Evolutionary conservation across 2,797 vertebrate genomes (phyloP), one percentile per base, ranked within the genome.

Genomic region (Limnodromus scolopaceus): DNA sequence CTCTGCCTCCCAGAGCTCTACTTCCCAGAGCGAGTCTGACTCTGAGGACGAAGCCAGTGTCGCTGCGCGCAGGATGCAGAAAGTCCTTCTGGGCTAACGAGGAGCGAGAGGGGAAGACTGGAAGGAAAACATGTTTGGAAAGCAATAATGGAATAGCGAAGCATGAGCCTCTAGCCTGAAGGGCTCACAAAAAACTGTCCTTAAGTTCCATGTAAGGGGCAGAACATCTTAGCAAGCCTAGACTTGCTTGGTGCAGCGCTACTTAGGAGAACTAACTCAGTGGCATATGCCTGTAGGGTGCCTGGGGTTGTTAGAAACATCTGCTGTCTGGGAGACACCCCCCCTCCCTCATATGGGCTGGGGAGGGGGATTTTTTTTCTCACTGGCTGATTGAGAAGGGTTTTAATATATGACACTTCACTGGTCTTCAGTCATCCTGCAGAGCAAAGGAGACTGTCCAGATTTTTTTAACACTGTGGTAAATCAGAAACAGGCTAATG

Each of bases 21-120:
- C 99, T 86, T 99, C 99, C 23, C 99, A 99, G 98, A 99, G 99
- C 2, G 99, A 99, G 41, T 99, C 99, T 0, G 99, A 99, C 96
- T 99, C 99, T 0, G 99, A 99, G 95, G 99, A 99, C 0, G 99
- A 99, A 97, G 99, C 98, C 96, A 99, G 98, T 25, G 98, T 99
- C 3, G 99, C 99, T 0, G 99, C 98, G 0, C 98, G 99, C 97
- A 98, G 99, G 90, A 99, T 99, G 98, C 99, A 99, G 98, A 99
- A 99, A 95, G 99, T 99, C 70, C 99, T 99, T n/a, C 98, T 99
- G 97, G 99, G 99, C 88, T 99, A 99, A 98, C 16, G 3, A 27
- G 64, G 70, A 57, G 53, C 6, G 2, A 6, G n/a, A 19, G 18
- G 49, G 46, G 18, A 92, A 93, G 76, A 91, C 15, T 23, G 64